Conservation (phyloP, 2,797 vertebrate genomes). For the Melanotaenia nigrans region DNA sequence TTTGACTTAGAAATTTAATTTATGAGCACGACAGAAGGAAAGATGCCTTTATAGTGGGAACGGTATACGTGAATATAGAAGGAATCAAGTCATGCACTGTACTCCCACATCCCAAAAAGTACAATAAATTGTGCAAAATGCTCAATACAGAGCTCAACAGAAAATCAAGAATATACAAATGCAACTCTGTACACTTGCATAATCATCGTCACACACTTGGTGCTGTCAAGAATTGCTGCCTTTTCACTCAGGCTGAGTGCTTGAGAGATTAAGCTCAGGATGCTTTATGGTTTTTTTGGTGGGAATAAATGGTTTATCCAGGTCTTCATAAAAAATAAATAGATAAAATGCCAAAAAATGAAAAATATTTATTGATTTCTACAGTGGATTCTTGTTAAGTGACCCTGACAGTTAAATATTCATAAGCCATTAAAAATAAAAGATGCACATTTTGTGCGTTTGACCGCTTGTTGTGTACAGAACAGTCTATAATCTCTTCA, state of each 20-base stretch:
- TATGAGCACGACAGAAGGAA: constrained; percentile 77
- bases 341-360: constrained; percentile 43
- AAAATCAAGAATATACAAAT: constrained; percentile 47
- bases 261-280: constrained; percentile 74
- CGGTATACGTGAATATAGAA: constrained; percentile 60
- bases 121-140: constrained; percentile 59
- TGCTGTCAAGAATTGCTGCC: constrained; percentile 56
- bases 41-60: constrained; percentile 69
- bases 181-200: constrained; percentile 33
- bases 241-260: constrained; percentile 61
- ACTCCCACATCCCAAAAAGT: constrained; percentile 37
- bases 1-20: constrained; percentile 82
- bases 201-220: constrained; percentile 33
- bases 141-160: constrained; percentile 46
- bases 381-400: constrained; percentile 60
- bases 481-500: constrained; percentile 68
- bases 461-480: constrained; percentile 74
- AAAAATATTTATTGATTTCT: constrained; percentile 80
- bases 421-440: constrained; percentile 84
- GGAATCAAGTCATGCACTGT: constrained; percentile 53
- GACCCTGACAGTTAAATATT: constrained; percentile 81
- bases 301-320: constrained; percentile 69
- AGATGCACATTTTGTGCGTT: constrained; percentile 80
- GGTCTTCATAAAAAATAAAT: constrained; percentile 55
- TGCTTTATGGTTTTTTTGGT: constrained; percentile 74